Conservation (phyloP, 2,797 vertebrate species). For the Tarsius wallacei region DNA sequence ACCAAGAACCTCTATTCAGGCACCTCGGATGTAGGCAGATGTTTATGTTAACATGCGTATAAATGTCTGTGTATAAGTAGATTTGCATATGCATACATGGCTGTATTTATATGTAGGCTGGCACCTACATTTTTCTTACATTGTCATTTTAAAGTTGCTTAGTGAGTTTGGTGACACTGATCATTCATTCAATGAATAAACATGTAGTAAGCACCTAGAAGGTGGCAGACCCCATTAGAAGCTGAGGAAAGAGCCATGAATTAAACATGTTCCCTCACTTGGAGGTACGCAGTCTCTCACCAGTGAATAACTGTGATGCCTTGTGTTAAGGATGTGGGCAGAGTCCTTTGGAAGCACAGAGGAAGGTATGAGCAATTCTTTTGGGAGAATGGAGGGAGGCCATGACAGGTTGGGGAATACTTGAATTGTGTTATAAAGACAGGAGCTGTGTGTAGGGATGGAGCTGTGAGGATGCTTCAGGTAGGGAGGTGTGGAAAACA, state of each 20-base stretch:
- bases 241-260: constrained; percentile 76
- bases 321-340: constrained; percentile 1
- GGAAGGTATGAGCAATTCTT: not conserved
- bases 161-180: constrained; percentile 60
- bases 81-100: not conserved
- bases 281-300: constrained; percentile 72
- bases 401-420: not conserved
- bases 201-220: constrained; percentile 75
- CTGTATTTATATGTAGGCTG: constrained; percentile 11
- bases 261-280: constrained; percentile 79
- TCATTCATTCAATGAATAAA: constrained; percentile 83
- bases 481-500: not conserved
- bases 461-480: not conserved
- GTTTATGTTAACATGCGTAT: not conserved
- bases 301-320: constrained; percentile 45
- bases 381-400: not conserved
- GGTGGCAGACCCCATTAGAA: constrained; percentile 81
- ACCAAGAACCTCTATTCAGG: not conserved
- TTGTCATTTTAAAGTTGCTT: constrained; percentile 63
- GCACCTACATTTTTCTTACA: constrained; percentile 15
- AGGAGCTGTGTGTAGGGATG: not conserved
- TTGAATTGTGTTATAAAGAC: not conserved
- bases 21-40: not conserved
- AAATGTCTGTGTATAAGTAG: not conserved
- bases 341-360: not conserved